phyloP scores from a whole-genome alignment of 2,888 invertebrate genomes.

The Petrophora chlorosata region DNA sequence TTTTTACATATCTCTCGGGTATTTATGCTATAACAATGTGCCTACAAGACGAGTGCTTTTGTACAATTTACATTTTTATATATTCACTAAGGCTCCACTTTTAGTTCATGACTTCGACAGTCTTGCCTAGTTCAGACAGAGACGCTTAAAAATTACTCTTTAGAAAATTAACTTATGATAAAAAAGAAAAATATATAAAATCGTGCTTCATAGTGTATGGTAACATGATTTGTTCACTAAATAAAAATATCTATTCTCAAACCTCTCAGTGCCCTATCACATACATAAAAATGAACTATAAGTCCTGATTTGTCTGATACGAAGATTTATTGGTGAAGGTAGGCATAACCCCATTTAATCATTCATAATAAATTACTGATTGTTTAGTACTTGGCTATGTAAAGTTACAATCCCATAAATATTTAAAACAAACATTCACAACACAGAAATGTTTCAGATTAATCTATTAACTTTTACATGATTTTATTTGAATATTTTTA shows the following conservation, averaged over 20 bases:
- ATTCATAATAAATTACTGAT: not conserved
- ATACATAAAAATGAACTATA: no score
- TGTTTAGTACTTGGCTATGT: not conserved
- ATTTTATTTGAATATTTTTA: conserved; percentile 13
- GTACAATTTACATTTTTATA: conserved; percentile 72
- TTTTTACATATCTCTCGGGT: conserved; percentile 71
- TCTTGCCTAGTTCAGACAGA: conserved; percentile 39
- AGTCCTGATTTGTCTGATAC: no score
- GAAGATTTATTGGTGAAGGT: no score
- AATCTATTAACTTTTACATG: conserved; percentile 8
- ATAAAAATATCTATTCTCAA: conserved; percentile 47
- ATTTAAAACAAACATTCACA: conserved; percentile 16
- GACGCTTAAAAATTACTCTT: conserved; percentile 40
- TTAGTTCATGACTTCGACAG: conserved; percentile 24
- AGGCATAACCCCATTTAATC: not conserved
- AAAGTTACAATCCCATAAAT: conserved; percentile 14
- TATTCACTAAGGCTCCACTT: conserved; percentile 61
- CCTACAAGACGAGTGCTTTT: conserved; percentile 72
- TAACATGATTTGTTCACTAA: conserved; percentile 80
- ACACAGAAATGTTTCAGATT: not conserved
- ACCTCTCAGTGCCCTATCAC: conserved; percentile 29
- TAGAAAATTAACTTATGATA: conserved; percentile 68
- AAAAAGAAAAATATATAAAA: conserved; percentile 62
- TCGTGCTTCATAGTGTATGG: conserved; percentile 77
- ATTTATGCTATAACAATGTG: conserved; percentile 78